Base-by-base conservation (phyloP, 2,797 vertebrate species). In the Zonotrichia albicollis region DNA sequence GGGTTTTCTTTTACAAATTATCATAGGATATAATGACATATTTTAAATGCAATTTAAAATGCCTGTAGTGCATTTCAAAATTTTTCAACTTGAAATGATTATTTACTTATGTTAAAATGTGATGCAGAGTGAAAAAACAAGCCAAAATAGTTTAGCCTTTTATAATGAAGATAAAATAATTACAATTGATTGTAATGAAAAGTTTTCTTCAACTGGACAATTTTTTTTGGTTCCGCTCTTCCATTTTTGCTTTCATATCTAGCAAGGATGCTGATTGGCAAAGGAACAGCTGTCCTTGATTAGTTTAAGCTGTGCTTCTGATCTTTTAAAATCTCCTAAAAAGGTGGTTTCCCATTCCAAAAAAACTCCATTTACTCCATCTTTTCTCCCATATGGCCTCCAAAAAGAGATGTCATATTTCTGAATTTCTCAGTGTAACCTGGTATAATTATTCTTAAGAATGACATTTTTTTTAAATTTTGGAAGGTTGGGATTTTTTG, bases 31-130 rank as follows among this genome's bases (percentile, higher is more conserved):
- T 38, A 32, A 54, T 1, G 2, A 26, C 15, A 21, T 64, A 32
- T 54, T 84, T 89, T 55, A 67, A 45, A 87, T n/a, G 5, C 1
- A 45, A 45, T 42, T 75, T 64, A 27, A 55, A 73, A 61, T 21
- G 9, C 16, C 36, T n/a, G 7, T 22, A 48, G 10, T 3, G 2
- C 0, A 1, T 60, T 71, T 32, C 4, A 45, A 32, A 9, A 13
- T 25, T 38, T 80, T 83, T 82, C 11, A 60, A 13, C 25, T 45
- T 74, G 23, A 70, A 53, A 32, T 58, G 0, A 61, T 32, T 53
- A 70, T 71, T 84, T 54, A 55, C 10, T 67, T 67, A 21, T 1
- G 3, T 74, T 84, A 29, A 54, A 66, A 50, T 29, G 6, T 7
- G 57, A 30, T 54, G 20, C 12, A 42, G 23, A 73, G 13, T 61